phyloP scores from a whole-genome alignment of 30 jellyfish, hydroid and myxozoan species.

The Rhopilema esculentum region DNA sequence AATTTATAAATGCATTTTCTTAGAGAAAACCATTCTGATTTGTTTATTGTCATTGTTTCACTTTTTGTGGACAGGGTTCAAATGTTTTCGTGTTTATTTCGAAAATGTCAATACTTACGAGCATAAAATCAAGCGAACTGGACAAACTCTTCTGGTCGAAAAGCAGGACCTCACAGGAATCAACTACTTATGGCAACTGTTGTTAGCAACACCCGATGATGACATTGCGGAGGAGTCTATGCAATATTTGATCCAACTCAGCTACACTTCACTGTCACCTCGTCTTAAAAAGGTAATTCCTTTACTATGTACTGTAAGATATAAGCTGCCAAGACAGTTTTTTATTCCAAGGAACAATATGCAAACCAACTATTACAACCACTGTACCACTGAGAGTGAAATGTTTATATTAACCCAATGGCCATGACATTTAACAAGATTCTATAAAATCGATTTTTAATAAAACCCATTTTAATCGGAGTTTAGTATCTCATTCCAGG shows the following conservation, averaged over 20 bases:
- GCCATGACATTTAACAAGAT: no score
- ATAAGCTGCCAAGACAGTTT: neutral
- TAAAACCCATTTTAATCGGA: no score
- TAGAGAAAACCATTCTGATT: no score
- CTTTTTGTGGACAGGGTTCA: conserved; percentile 60
- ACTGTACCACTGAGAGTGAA: neutral
- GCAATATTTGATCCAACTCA: conserved; percentile 82
- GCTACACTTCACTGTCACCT: conserved; percentile 75
- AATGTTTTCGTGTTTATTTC: conserved; percentile 83
- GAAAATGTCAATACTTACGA: conserved; percentile 82
- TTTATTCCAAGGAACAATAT: no score
- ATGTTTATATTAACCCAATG: no score
- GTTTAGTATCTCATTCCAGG: no score
- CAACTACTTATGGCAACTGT: conserved; percentile 78
- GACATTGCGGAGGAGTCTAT: conserved; percentile 89
- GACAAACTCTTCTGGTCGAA: conserved; percentile 71
- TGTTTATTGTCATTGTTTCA: no score
- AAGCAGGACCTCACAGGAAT: conserved; percentile 88
- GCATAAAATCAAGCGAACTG: conserved; percentile 70
- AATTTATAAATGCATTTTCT: no score
- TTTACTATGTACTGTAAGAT: neutral
- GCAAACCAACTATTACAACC: no score
- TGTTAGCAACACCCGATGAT: conserved; percentile 78
- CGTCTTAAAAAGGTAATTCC: conserved; percentile 74
- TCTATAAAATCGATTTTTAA: no score